Base-by-base conservation (phyloP, 2,113 vertebrate species). In the Oryzias melastigma region DNA sequence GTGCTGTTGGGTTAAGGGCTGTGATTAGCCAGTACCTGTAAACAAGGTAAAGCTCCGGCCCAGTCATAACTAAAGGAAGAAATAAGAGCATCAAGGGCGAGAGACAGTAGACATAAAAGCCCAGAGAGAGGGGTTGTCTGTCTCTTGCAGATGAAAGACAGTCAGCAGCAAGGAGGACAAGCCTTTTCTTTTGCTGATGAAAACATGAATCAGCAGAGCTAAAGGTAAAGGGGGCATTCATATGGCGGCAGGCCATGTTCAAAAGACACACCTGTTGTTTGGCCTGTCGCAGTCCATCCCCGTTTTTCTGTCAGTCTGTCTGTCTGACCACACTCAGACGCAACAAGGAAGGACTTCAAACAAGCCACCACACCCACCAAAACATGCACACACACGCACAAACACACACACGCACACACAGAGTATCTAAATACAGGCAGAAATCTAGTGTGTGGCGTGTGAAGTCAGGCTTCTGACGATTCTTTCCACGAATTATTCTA, bases 241-340 rank as follows among this genome's bases (percentile, higher is more conserved):
- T 73, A 81, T 80, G 71, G 80, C 69, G 58, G 85, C 54, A 66
- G 78, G 83, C 53, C 77, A 27, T 53, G 70, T 88, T 92, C 90
- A 90, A 90, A 90, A 88, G 91, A 86, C 81, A 88, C 91, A 92
- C 88, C 91, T 92, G 91, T 86, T 92, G 89, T 92, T 90, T 92
- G 88, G 85, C 80, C 75, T 80, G 81, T 82, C 45, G 65, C 77
- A 51, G 75, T 84, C 71, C 75, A 18, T 73, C 76, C 77, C 73
- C 73, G 62, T 68, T 63, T 83, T 77, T 85, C 76, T 82, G 61
- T 77, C 73, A 77, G 74, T 82, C 78, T 76, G 64, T 77, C 70
- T 73, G 80, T 88, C 78, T 76, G 73, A 82, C 84, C 72, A 60
- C 85, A 90, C 78, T 65, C 80, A 91, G 85, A 91, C 81, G 78